phyloP scores from a whole-genome alignment of 2,888 invertebrate genomes.

The Melieria picta region DNA sequence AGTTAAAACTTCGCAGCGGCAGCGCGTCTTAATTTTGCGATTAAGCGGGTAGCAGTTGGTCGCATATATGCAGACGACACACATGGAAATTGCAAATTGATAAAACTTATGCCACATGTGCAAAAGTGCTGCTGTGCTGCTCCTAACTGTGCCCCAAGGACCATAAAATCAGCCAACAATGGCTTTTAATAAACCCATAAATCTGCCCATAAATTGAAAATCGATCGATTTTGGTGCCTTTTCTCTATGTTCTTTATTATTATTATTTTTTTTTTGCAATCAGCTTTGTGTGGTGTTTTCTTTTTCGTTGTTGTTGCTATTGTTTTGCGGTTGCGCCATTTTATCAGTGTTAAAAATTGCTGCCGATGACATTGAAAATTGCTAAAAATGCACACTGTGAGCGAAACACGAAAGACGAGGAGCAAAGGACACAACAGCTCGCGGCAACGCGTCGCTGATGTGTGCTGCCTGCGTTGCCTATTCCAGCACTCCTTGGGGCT shows the following conservation, averaged over 20 bases:
- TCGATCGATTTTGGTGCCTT: slow-evolving; percentile 8
- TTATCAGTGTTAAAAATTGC: too few relatives aligned
- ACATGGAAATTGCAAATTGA: slow-evolving; percentile 4
- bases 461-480: too few relatives aligned
- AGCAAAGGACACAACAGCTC: too few relatives aligned
- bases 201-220: slow-evolving; percentile 21
- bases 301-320: too few relatives aligned
- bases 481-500: too few relatives aligned
- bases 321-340: too few relatives aligned
- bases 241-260: neutral
- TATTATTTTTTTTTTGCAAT: too few relatives aligned
- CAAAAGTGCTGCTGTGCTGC: neutral
- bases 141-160: slow-evolving; percentile 19
- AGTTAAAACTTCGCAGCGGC: slow-evolving; percentile 9
- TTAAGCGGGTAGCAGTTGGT: slow-evolving; percentile 13
- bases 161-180: slow-evolving; percentile 25
- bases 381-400: too few relatives aligned
- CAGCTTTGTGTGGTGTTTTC: too few relatives aligned
- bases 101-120: neutral
- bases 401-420: too few relatives aligned
- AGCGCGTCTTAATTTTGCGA: slow-evolving; percentile 20
- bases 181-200: slow-evolving; percentile 29
- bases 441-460: too few relatives aligned
- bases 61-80: neutral
- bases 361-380: too few relatives aligned